Base-by-base conservation (phyloP, 2,888 invertebrate species). In the Pediacus dermestoides region DNA sequence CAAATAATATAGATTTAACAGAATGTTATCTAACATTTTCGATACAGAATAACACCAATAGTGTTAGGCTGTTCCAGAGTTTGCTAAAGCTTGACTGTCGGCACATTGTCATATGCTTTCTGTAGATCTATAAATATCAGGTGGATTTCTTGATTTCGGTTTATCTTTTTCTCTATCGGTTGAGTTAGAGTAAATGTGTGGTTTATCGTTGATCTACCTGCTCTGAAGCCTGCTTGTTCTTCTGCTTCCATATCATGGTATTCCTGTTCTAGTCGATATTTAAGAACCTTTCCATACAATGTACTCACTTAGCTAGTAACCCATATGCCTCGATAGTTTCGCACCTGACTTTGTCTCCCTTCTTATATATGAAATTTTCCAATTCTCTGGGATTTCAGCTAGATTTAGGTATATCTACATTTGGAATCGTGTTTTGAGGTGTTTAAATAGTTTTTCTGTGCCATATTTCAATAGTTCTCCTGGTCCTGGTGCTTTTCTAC, bases 141-240 rank as follows among this genome's bases (percentile, higher is more conserved):
- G 9, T 34, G 23, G 3, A 23, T 7, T 7, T 3, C 23, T 7
- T 23, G 26, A 26, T 39, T 35, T 12, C 16, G 7, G 6, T 33
- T 34, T 8, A 8, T 18, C 18, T 16, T 35, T 16, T 31, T 31
- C 16, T 31, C 32, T 18, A 35, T 27, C 7, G 27, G 15, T 27
- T 34, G 26, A 6, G 16, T 27, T 8, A 34, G 2, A 10, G 39
- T 21, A 12, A 34, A 34, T 2, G 27, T 4, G 13, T 42, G 21
- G 16, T 35, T 39, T 2, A 39, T 18, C 13, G 38, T 44, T 2
- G 43, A 43, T 27, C 31, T 31, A 10, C 38, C 42, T n/a, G 23
- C 23, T 30, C 34, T 15, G 16, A 44, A 44, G 13, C 35, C 38
- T 4, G 33, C 33, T 25, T 45, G 45, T 39, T 45, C 45, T 38